Percentiles rank a stretch among this genome's conserved stretches.
phyloP scores from a whole-genome alignment of 2,888 invertebrate genomes.

The Caenorhabditis afra region DNA sequence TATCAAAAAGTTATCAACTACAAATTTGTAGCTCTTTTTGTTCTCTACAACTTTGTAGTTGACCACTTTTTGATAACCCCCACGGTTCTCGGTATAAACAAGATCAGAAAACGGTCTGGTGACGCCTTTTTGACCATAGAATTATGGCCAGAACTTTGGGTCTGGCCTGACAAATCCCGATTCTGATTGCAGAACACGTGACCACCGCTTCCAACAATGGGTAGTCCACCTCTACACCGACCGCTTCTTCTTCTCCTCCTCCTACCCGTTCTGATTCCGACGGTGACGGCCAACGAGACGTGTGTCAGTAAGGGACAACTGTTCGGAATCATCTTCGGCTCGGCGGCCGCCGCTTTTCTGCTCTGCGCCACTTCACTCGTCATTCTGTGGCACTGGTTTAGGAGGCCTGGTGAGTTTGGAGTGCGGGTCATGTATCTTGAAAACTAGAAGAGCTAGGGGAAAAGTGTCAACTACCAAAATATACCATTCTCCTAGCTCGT shows the following conservation, averaged over 20 bases:
- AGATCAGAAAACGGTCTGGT: too few relatives aligned
- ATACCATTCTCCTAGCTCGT: not conserved
- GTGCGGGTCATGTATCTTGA: too few relatives aligned
- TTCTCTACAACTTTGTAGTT: too few relatives aligned
- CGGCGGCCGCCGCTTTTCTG: conserved; percentile 75
- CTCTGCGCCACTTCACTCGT: conserved; percentile 70
- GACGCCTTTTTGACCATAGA: too few relatives aligned
- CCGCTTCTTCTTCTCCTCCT: conserved; percentile 11
- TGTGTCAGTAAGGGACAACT: conserved; percentile 70
- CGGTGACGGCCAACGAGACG: conserved; percentile 23
- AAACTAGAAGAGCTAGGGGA: not conserved
- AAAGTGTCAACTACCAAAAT: not conserved
- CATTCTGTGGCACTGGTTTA: conserved; percentile 69
- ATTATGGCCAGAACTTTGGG: too few relatives aligned
- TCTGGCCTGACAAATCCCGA: too few relatives aligned
- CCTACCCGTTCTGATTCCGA: not conserved
- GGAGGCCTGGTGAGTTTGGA: conserved; percentile 43
- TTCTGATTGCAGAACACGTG: too few relatives aligned
- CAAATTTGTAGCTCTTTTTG: too few relatives aligned
- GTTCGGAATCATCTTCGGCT: conserved; percentile 76
- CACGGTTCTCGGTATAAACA: too few relatives aligned
- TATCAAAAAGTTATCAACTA: too few relatives aligned
- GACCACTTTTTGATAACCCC: too few relatives aligned
- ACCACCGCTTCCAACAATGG: conserved; percentile 23
- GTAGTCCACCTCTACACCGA: conserved; percentile 18